A percentile compares a stretch with the other conserved stretches of the same genome.
phyloP scores from a whole-genome alignment of 2,888 invertebrate genomes.

The Nineta flava region DNA sequence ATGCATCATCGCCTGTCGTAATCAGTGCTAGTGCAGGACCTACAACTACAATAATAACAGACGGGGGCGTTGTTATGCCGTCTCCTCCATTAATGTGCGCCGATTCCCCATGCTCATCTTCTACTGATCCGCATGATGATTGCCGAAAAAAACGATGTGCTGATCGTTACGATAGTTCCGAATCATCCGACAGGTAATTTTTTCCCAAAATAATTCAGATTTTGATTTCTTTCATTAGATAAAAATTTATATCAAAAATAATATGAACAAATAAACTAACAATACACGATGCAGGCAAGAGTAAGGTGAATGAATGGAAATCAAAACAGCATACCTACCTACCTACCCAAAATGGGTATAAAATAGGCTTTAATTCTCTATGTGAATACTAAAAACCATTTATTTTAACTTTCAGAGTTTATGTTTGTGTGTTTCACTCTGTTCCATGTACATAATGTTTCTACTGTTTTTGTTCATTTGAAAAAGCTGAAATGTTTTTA shows the following conservation, averaged over 20 bases:
- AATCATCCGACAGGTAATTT: constrained; percentile 82
- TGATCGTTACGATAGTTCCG: constrained; percentile 86
- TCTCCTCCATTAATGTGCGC: neutral
- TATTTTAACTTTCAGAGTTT: no score
- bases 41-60: constrained; percentile 3
- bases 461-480: no score
- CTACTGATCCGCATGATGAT: constrained; percentile 27
- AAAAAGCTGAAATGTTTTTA: no score
- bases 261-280: neutral
- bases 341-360: no score
- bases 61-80: constrained; percentile 5
- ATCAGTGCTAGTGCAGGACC: constrained; percentile 12
- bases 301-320: no score
- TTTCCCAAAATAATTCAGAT: constrained; percentile 10
- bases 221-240: no score
- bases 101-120: constrained; percentile 17
- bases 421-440: no score
- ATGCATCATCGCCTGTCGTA: constrained; percentile 8
- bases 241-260: constrained; percentile 2
- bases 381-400: no score
- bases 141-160: constrained; percentile 72
- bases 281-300: no score
- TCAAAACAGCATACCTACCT: no score
- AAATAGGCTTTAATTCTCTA: no score
- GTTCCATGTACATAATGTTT: no score